Evolutionary conservation across 1,140 invertebrate species (phyloP), one percentile per base, ranked within the genome.

Genomic region (Panagrolaimus sp.): DNA sequence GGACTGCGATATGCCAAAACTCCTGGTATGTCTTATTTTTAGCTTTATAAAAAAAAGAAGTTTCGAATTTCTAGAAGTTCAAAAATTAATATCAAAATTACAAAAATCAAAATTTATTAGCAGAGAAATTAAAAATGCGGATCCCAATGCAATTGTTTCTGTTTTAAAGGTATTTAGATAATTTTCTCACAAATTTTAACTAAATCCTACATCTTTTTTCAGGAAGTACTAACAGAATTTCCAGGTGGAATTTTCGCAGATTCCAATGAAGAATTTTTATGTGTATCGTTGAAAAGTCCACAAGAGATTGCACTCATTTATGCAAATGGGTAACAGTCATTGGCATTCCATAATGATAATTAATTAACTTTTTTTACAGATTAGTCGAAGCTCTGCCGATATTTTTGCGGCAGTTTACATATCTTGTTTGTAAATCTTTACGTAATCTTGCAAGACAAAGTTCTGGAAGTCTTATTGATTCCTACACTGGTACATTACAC

Each of bases 331-430:
- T 74, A 45, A 16, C 25, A 48, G 31, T 57, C 20, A 5, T 5
- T 25, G 20, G 9, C 20, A n/a, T n/a, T n/a, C n/a, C n/a, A n/a
- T 13, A 14, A 57, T 8, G n/a, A 13, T 1, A 44, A 9, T 47
- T 69, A 31, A 11, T 1, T 5, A 38, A n/a, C n/a, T n/a, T n/a
- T n/a, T n/a, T 45, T 16, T 72, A 16, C 63, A 72, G 71, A 11
- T 38, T 73, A 4, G 68, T 74, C n/a, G 20, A 74, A 65, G 38
- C 31, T 16, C 20, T 74, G 11, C 73, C 73, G 25, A 43, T 62
- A 43, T 73, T 72, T 69, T 25, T 75, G 0, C 62, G 73, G 14
- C 73, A 75, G 27, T 74, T 74, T 61, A 72, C 73, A 31, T 75
- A 72, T 62, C 63, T 74, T n/a, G 65, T 74, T 13, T 74, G 73